phyloP scores from a whole-genome alignment of 2,888 invertebrate genomes.

The Halictus quadricinctus region DNA sequence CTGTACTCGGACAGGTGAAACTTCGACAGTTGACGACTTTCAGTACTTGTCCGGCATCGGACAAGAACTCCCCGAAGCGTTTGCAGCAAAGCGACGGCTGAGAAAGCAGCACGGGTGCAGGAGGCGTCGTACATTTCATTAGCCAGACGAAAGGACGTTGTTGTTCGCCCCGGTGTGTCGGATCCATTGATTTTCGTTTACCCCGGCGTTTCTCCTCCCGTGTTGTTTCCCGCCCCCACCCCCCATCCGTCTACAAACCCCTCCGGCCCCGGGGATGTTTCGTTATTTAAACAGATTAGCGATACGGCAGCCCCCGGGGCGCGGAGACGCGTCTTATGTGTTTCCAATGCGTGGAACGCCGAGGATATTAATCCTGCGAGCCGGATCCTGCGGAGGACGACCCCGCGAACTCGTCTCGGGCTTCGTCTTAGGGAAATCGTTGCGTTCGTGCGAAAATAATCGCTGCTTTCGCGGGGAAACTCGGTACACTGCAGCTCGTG shows the following conservation, averaged over 20 bases:
- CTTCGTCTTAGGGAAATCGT: background rate
- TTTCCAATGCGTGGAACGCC: conserved; percentile 77
- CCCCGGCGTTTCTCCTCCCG: conserved; percentile 66
- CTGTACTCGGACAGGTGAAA: background rate
- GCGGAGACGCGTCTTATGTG: conserved; percentile 78
- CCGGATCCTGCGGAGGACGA: background rate
- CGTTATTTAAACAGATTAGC: conserved; percentile 82
- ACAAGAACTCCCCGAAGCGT: background rate
- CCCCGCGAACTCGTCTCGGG: background rate
- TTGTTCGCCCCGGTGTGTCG: conserved; percentile 63
- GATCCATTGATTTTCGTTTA: conserved; percentile 82
- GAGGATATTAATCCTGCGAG: conserved; percentile 76
- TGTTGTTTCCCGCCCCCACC: conserved; percentile 46
- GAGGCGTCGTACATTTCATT: conserved; percentile 62
- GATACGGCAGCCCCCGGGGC: conserved; percentile 71
- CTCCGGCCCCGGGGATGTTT: conserved; percentile 77
- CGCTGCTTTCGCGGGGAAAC: background rate
- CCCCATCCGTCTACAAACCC: conserved; percentile 18
- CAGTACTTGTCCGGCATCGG: background rate
- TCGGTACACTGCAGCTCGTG: too few relatives aligned
- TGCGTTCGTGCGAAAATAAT: background rate
- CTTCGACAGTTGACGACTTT: background rate
- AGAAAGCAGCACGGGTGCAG: conserved; percentile 23
- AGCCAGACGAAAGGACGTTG: conserved; percentile 62
- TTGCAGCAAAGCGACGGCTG: background rate